Evolutionary conservation across 1,140 invertebrate genomes (phyloP).

Genomic region (Brachionus manjavacas): DNA sequence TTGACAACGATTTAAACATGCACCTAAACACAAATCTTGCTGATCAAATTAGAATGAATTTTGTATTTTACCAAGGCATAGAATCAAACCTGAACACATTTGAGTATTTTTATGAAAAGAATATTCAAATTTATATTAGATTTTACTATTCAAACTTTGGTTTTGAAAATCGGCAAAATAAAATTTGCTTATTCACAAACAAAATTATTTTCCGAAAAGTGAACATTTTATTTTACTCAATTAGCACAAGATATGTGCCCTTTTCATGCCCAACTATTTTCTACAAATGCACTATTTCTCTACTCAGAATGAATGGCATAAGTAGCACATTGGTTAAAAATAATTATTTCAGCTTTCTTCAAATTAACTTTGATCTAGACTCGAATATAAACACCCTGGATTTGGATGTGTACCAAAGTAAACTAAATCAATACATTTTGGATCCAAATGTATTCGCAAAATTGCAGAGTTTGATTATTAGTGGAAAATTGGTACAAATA

Average conservation of each 20-base stretch:
- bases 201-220: background rate
- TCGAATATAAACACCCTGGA: background rate
- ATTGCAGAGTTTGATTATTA: background rate
- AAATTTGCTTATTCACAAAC: background rate
- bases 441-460: background rate
- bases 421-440: background rate
- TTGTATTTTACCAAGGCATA: background rate
- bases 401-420: background rate
- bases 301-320: background rate
- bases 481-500: background rate
- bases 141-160: background rate
- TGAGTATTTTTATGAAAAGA: background rate
- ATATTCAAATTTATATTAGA: background rate
- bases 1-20: no score
- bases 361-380: background rate
- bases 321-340: background rate
- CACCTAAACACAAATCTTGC: no score
- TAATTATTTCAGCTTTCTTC: background rate
- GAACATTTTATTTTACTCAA: background rate
- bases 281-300: background rate
- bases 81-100: background rate
- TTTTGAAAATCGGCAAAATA: background rate
- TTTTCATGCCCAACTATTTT: background rate
- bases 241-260: background rate
- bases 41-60: background rate